These are phyloP conservation scores for Heliconius eleuchia DNA, from an alignment of 1,140 invertebrate species.

Conservation along the genomic window DNA sequence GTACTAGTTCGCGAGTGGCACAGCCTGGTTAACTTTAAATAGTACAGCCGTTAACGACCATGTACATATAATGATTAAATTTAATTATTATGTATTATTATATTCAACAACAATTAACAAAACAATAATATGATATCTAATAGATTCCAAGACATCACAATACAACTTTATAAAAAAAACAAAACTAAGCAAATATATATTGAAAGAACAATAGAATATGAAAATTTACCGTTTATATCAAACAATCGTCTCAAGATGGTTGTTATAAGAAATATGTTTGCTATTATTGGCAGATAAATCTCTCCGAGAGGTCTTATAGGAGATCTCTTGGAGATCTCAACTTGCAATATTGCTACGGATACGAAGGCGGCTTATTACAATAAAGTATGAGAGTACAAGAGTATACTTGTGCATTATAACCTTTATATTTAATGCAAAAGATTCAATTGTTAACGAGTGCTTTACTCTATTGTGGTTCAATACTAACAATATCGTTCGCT, in stretches of 20 bases:
- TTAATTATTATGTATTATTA: background rate
- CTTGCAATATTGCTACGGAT: conserved; percentile 56
- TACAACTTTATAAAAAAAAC: background rate
- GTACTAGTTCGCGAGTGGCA: conserved; percentile 6
- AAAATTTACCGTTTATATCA: conserved; percentile 32
- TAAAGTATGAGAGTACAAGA: conserved; percentile 31
- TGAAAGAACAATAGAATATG: conserved; percentile 21
- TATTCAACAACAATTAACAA: background rate
- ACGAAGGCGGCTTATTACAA: conserved; percentile 45
- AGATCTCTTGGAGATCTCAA: conserved; percentile 45
- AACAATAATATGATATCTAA: background rate
- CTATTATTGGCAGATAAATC: conserved; percentile 60
- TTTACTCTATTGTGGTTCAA: conserved; percentile 15
- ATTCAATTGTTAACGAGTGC: conserved; percentile 23
- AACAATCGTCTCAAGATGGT: conserved; percentile 53
- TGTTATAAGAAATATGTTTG: conserved; percentile 52
- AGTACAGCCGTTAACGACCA: background rate
- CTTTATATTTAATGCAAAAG: conserved; percentile 22
- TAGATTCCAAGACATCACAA: background rate
- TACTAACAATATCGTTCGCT: conserved; percentile 15
- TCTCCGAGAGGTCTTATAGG: conserved; percentile 54
- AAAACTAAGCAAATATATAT: background rate
- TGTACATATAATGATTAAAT: background rate
- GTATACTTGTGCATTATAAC: conserved; percentile 27
- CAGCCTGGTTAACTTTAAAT: background rate